Evolutionary conservation across 2,113 vertebrate genomes (phyloP), one percentile per base, ranked within the genome.

Genomic region (Hydropotes inermis): DNA sequence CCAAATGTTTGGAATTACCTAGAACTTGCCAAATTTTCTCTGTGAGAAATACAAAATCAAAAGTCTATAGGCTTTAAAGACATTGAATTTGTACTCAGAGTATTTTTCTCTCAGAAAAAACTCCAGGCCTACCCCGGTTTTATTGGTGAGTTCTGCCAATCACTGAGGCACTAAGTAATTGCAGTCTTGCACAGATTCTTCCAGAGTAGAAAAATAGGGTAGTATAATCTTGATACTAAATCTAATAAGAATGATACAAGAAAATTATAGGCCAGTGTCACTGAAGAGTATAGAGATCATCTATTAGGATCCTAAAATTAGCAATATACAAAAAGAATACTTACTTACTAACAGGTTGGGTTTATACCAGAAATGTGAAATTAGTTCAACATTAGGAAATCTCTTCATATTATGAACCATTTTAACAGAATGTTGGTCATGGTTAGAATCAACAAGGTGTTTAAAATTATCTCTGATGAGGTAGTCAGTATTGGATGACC

Each of bases 31-130:
- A 74, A 87, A 83, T 36, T 39, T 21, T 36, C 21, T 92, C 30
- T 67, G 23, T 95, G 30, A 91, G 94, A 97, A 94, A 57, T 33
- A 88, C 52, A 90, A 96, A 67, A 85, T 45, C 1, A 5, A 89
- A 95, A 55, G n/a, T n/a, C 39, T 60, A 1, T 70, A 74, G 28
- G 88, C 28, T 74, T 96, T 61, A 58, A 93, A 94, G 67, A 82
- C 39, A 54, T 17, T 27, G 64, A 64, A 76, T 89, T 58, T 86
- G 30, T 79, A 85, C 54, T 57, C 43, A 87, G 76, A 94, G 54
- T n/a, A 76, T 96, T 87, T 76, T 81, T 96, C 57, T 47, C 81
- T 93, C 52, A 87, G 61, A 90, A 52, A 84, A 95, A 89, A 43
- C 28, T 83, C 43, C 6, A 7, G 33, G 17, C 28, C 47, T 76